Evolutionary conservation across 2,888 invertebrate species (phyloP).

Genomic region (Dysmachus trigonus): DNA sequence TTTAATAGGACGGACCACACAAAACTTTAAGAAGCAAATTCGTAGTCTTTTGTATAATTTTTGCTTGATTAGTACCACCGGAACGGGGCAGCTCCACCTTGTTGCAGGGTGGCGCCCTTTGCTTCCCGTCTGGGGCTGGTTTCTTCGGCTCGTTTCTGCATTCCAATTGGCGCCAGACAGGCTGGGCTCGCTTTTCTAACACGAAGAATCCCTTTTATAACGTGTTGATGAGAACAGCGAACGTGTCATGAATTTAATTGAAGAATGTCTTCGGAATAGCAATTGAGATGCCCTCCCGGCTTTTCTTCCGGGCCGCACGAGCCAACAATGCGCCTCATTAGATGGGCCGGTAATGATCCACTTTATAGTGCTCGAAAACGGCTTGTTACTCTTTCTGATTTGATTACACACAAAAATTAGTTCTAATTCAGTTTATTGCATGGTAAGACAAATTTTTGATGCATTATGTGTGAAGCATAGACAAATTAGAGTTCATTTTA

Average conservation of each 20-base stretch:
- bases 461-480: not conserved
- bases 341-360: not conserved
- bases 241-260: not conserved
- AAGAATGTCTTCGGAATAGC: not conserved
- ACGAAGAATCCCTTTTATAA: not conserved
- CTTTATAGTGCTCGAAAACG: not conserved
- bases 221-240: not conserved
- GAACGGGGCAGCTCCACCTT: not conserved
- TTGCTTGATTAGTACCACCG: not conserved
- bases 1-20: not conserved
- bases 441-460: not conserved
- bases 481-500: not conserved
- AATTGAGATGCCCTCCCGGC: not conserved
- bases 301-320: not conserved
- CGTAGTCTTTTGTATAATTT: not conserved
- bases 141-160: not conserved
- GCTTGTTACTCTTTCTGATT: not conserved
- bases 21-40: not conserved
- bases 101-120: not conserved
- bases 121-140: not conserved
- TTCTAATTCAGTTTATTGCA: not conserved
- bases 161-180: not conserved
- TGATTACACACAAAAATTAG: not conserved
- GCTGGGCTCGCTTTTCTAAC: not conserved
- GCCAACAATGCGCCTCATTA: not conserved